Conservation (phyloP, 37 sponge, comb jelly and placozoan species). For the Oscarella lobularis region DNA sequence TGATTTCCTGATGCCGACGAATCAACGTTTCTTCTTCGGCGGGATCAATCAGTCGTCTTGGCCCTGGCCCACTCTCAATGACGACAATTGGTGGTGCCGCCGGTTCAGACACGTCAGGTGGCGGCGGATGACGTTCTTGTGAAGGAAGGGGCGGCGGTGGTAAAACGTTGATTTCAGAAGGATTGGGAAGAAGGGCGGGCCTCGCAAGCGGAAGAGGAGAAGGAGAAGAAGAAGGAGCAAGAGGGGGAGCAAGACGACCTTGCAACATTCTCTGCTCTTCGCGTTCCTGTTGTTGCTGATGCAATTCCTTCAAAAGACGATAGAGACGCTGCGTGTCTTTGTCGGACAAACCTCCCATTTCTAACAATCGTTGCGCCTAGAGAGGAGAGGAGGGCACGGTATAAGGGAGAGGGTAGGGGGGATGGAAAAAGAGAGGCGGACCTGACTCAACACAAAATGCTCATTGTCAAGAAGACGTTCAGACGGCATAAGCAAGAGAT, state of each 20-base stretch:
- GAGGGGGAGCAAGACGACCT: not conserved
- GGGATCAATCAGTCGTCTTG: too few species aligned
- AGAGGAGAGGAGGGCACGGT: too few species aligned
- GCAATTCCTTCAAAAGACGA: not conserved
- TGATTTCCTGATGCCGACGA: too few species aligned
- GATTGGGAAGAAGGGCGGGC: not conserved
- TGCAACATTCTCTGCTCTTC: not conserved
- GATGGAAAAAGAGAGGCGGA: too few species aligned
- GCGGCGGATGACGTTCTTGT: not conserved
- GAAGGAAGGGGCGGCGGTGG: constrained; percentile 2
- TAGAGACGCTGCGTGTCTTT: not conserved
- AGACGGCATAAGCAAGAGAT: too few species aligned
- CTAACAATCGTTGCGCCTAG: too few species aligned
- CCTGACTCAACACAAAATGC: constrained; percentile 30
- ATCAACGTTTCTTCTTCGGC: too few species aligned
- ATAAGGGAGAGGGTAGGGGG: too few species aligned
- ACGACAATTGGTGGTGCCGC: too few species aligned
- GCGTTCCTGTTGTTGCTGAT: not conserved
- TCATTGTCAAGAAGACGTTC: constrained; percentile 38
- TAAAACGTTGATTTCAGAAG: too few species aligned
- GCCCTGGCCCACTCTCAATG: too few species aligned
- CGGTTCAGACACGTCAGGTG: constrained; percentile 3
- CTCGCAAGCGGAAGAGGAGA: constrained; percentile 3
- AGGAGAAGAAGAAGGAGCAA: constrained; percentile 1
- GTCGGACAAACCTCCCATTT: too few species aligned